Percentiles rank a stretch among this genome's conserved stretches.
Evolutionary conservation across 2,113 vertebrate genomes (phyloP).

Genomic region (Ceyx cyanopectus): DNA sequence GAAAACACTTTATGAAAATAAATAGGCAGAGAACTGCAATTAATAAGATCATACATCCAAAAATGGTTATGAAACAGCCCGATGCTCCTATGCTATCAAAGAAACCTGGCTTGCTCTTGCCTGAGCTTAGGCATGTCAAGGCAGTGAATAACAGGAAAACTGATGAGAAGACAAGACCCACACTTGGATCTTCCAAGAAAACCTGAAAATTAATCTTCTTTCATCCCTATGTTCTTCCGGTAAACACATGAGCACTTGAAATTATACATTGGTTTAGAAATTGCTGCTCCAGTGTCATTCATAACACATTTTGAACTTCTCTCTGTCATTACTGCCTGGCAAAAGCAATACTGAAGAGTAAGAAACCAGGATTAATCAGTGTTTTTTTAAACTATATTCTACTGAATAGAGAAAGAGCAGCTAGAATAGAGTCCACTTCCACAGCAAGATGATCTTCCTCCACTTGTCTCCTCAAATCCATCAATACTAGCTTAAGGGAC

Average conservation of each 20-base stretch:
- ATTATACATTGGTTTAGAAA: not conserved
- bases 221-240: not conserved
- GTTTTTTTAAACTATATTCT: not conserved
- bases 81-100: not conserved
- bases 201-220: not conserved
- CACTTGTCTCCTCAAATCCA: not conserved
- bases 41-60: not conserved
- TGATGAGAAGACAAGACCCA: not conserved
- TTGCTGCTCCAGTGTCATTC: not conserved
- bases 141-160: not conserved
- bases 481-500: not conserved
- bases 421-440: not conserved
- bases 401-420: not conserved
- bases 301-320: not conserved
- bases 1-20: not conserved
- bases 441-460: not conserved
- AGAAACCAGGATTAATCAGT: not conserved
- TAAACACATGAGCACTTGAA: not conserved
- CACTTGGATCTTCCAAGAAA: not conserved
- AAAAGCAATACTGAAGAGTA: not conserved
- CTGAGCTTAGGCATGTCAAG: not conserved
- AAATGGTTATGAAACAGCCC: not conserved
- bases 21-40: not conserved
- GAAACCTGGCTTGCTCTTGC: not conserved
- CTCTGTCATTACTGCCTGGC: not conserved